Evolutionary conservation across 1,140 invertebrate species (phyloP).

Genomic region (Penaeus chinensis): DNA sequence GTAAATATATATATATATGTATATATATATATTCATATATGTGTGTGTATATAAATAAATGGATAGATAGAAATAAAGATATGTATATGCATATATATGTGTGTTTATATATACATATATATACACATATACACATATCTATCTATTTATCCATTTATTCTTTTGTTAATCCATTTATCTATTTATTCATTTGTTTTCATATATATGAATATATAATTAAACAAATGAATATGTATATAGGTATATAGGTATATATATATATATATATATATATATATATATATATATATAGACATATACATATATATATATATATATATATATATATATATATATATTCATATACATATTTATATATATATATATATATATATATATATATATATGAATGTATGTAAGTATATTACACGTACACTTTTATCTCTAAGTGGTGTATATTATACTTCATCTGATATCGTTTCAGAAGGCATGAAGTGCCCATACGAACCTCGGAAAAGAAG

Average conservation of each 20-base stretch:
- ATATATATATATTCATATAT: conserved; percentile 24
- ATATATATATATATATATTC: conserved; percentile 1
- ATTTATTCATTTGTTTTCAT: not conserved
- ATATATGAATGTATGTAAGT: conserved; percentile 10
- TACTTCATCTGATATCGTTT: too few species aligned
- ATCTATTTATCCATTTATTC: not conserved
- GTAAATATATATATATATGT: not conserved
- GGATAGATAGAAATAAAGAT: conserved; percentile 19
- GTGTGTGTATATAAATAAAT: conserved; percentile 19
- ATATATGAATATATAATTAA: not conserved
- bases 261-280: too few species aligned
- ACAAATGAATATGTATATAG: not conserved
- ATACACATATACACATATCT: conserved; percentile 1
- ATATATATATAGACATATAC: not conserved
- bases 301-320: conserved; percentile 1
- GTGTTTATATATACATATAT: conserved; percentile 12
- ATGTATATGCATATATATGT: conserved; percentile 18
- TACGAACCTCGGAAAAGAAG: too few species aligned
- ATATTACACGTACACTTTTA: not conserved
- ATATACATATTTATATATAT: not conserved
- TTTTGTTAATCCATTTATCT: not conserved
- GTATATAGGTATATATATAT: too few species aligned
- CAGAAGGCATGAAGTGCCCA: too few species aligned
- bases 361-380: conserved; percentile 28
- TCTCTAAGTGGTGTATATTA: too few species aligned